Evolutionary conservation across 1,140 invertebrate genomes (phyloP), one percentile per base, ranked within the genome.

Genomic region (Macrosteles quadrilineatus): DNA sequence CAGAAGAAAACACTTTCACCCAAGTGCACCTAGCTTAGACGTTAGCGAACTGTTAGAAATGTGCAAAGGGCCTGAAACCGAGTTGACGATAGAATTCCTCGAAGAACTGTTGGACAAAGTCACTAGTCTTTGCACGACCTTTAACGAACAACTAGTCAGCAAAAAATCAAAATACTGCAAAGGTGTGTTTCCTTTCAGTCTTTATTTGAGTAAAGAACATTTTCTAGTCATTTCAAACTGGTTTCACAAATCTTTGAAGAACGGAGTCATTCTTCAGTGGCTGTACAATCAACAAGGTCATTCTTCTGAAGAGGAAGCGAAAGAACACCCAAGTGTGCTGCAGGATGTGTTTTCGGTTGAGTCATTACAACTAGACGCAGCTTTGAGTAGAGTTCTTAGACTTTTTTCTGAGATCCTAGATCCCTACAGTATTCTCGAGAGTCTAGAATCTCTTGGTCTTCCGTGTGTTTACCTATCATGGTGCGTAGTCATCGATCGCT

Each of bases 391-490:
- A 17, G 36, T 78, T 21, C 53, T 78, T 21, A 62, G 65, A 4
- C 43, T 77, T 25, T 76, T 78, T 55, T 68, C 72, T 14, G 73
- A 75, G 67, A 57, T 78, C 30, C 47, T 78, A 14, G 73, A 76
- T 59, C 69, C 71, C 11, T 59, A 21, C 25, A 64, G 17, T 36
- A 73, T 76, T 21, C 55, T 76, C 11, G 32, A 77, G n/a, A 65
- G 65, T 50, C 43, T 77, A 12, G 64, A 74, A 50, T 63, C 43
- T 17, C 19, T 36, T 17, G 68, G 70, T 11, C 59, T 77, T 12
- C 69, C 69, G 21, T 77, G 75, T 68, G 66, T 43, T 31, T 77
- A 69, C 71, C 64, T 73, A 23, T 74, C 72, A 68, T 77, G 73
- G 66, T 72, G 70, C 66, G 68, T 70, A 21, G 67, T 76, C 45